Evolutionary conservation across 1,140 invertebrate genomes (phyloP).

Genomic region (Drosophila baimaii): DNA sequence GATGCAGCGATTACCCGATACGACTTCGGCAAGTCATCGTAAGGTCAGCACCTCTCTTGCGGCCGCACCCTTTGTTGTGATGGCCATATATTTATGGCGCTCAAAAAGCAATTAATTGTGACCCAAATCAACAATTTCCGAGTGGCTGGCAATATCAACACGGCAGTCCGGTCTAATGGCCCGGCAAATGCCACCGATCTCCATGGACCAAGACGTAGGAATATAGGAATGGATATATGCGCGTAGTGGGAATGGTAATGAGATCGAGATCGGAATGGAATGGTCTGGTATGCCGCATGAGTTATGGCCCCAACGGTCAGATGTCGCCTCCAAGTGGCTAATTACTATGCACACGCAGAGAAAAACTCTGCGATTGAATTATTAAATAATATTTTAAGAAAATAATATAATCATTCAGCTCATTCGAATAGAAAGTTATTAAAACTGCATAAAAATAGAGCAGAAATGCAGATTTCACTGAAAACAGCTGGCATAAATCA

Average conservation of each 20-base stretch:
- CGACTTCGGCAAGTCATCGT: slow-evolving; percentile 27
- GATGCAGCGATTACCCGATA: background rate
- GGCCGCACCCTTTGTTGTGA: slow-evolving; percentile 73
- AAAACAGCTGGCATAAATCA: no score
- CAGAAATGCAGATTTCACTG: no score
- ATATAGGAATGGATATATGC: slow-evolving; percentile 26
- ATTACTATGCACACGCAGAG: slow-evolving; percentile 58
- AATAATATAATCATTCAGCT: no score
- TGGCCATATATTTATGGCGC: slow-evolving; percentile 73
- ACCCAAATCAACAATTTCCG: slow-evolving; percentile 75
- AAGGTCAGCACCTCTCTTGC: slow-evolving; percentile 37
- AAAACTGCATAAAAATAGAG: no score
- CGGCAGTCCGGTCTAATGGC: slow-evolving; percentile 59
- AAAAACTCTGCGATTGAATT: background rate
- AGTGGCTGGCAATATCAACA: slow-evolving; percentile 57
- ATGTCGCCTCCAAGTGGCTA: slow-evolving; percentile 72
- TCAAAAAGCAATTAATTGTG: slow-evolving; percentile 79
- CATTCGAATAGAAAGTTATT: no score
- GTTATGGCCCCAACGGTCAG: slow-evolving; percentile 52
- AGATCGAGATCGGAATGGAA: slow-evolving; percentile 34
- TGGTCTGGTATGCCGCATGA: slow-evolving; percentile 53
- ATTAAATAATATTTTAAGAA: slow-evolving; percentile 7
- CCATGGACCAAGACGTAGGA: slow-evolving; percentile 48
- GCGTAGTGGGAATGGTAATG: slow-evolving; percentile 40
- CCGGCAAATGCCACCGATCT: slow-evolving; percentile 66